Percentiles rank a stretch among this genome's conserved stretches.
phyloP scores from a whole-genome alignment of 64 coral and sea anemone genomes.

The Trachythela sp. region DNA sequence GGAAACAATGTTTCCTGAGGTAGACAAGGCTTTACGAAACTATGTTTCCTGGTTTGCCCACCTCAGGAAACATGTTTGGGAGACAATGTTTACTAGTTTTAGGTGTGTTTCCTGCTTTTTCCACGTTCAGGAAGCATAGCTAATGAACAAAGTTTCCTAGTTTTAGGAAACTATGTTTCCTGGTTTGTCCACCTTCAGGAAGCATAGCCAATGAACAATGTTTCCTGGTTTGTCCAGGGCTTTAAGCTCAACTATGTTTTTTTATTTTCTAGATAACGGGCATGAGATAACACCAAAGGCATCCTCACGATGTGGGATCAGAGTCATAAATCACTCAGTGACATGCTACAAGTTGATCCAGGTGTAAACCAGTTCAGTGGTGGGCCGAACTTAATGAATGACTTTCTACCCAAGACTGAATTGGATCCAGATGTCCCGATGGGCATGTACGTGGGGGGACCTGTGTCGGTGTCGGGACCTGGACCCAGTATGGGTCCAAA shows the following conservation, averaged over 20 bases:
- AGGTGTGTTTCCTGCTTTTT: too few species aligned
- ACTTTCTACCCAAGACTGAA: constrained; percentile 20
- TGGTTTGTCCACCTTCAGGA: too few species aligned
- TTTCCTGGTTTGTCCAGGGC: too few species aligned
- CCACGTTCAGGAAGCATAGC: too few species aligned
- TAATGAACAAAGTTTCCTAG: too few species aligned
- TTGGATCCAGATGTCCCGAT: not conserved
- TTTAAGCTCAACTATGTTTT: not conserved
- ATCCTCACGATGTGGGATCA: not conserved
- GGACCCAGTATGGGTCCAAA: not conserved
- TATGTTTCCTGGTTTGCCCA: too few species aligned
- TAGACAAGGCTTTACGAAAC: too few species aligned
- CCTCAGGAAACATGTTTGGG: too few species aligned
- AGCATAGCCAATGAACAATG: too few species aligned
- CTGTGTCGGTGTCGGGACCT: not conserved
- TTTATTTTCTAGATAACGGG: not conserved
- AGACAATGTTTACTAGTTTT: too few species aligned
- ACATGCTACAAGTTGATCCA: constrained; percentile 1
- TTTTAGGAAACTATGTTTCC: too few species aligned
- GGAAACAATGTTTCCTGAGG: too few species aligned
- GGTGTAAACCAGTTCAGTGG: not conserved
- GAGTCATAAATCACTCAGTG: not conserved
- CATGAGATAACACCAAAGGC: not conserved
- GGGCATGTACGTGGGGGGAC: not conserved
- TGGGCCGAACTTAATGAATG: not conserved